These are phyloP conservation scores for Protosalanx chinensis DNA, from an alignment of 2,797 vertebrate species.

Conservation along the genomic window DNA sequence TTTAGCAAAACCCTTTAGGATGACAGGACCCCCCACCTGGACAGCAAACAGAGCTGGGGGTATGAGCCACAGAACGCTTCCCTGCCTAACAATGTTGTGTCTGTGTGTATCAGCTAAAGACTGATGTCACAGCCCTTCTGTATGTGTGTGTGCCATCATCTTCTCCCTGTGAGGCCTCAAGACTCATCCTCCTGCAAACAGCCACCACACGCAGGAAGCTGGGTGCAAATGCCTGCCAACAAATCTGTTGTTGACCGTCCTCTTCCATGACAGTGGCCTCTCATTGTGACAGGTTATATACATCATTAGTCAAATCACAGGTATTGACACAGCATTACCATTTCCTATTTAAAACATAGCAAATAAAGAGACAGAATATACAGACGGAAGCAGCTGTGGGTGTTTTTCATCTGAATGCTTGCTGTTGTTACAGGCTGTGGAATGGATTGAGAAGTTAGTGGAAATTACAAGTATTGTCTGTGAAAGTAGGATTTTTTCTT, in stretches of 20 bases:
- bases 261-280: slow-evolving; percentile 35
- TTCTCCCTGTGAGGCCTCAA: slow-evolving; percentile 44
- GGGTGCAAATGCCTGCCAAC: slow-evolving; percentile 15
- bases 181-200: slow-evolving; percentile 55
- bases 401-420: not conserved
- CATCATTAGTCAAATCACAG: slow-evolving; percentile 53
- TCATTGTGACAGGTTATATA: slow-evolving; percentile 31
- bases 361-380: slow-evolving; percentile 27
- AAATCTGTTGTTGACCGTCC: slow-evolving; percentile 25
- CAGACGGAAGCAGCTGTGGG: not conserved
- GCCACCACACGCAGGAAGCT: slow-evolving; percentile 30
- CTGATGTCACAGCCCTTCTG: slow-evolving; percentile 43
- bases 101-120: slow-evolving; percentile 37
- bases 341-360: slow-evolving; percentile 42
- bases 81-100: slow-evolving; percentile 47
- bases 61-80: slow-evolving; percentile 15
- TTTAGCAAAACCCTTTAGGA: slow-evolving; percentile 45
- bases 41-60: slow-evolving; percentile 58
- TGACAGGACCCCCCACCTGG: slow-evolving; percentile 58
- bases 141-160: slow-evolving; percentile 39
- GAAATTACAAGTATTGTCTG: not conserved
- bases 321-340: slow-evolving; percentile 43
- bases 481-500: too few species aligned
- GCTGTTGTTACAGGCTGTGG: not conserved
- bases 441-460: not conserved